Percentiles rank a stretch among this genome's conserved stretches.
These are phyloP conservation scores for Hypsopygia costalis DNA, from an alignment of 2,888 invertebrate genomes.

Conservation along the genomic window DNA sequence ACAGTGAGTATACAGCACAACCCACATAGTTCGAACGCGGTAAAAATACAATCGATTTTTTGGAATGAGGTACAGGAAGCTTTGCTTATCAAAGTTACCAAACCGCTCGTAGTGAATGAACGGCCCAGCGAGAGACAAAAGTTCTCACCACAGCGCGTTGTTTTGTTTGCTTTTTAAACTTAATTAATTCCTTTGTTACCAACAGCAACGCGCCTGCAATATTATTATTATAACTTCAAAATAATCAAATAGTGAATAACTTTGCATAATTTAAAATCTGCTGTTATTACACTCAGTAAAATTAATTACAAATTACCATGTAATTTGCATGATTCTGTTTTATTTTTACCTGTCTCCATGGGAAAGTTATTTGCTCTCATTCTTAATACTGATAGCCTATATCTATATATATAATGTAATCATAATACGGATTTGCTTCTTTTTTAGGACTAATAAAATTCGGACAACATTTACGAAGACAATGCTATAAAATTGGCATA, in stretches of 20 bases:
- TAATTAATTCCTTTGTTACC: slow-evolving; percentile 49
- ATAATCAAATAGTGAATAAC: slow-evolving; percentile 28
- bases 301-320: slow-evolving; percentile 22
- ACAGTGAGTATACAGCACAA: no score
- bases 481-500: slow-evolving; percentile 73
- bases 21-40: no score
- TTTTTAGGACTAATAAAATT: slow-evolving; percentile 63
- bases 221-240: slow-evolving; percentile 42
- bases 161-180: slow-evolving; percentile 50
- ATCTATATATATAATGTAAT: slow-evolving; percentile 32
- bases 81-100: slow-evolving; percentile 16
- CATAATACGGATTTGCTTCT: slow-evolving; percentile 37
- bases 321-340: slow-evolving; percentile 20
- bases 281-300: slow-evolving; percentile 7
- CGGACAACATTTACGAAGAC: slow-evolving; percentile 72
- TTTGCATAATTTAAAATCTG: slow-evolving; percentile 33
- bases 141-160: slow-evolving; percentile 24
- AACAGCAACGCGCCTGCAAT: slow-evolving; percentile 32
- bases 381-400: slow-evolving; percentile 12
- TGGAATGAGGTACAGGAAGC: slow-evolving; percentile 5
- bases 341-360: not conserved
- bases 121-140: slow-evolving; percentile 33
- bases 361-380: not conserved
- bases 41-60: slow-evolving; percentile 5
- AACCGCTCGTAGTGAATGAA: slow-evolving; percentile 27